Evolutionary conservation across 2,888 invertebrate species (phyloP), one percentile per base, ranked within the genome.

Genomic region (Phaonia tiefii): DNA sequence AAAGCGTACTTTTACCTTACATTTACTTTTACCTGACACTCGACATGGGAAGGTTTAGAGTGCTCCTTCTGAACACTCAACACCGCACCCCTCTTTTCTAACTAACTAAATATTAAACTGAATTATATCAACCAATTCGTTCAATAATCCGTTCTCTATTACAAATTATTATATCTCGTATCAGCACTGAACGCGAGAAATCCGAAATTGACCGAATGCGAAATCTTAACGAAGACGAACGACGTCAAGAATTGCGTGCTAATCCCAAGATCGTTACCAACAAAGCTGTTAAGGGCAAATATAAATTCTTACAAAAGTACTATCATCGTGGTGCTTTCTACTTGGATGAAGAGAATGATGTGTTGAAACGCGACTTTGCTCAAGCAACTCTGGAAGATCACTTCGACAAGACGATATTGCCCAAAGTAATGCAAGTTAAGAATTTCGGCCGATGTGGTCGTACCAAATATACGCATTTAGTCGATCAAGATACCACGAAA

Each of bases 371-470:
- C 86, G 98, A 99, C 89, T 98, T 98, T 91, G 97, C 98, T 0
- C 96, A 96, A 75, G 96, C 99, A 0, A 99, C 99, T 0, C 91
- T 99, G 86, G 99, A 99, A 87, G 99, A 99, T 93, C 98, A 99
- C 91, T 99, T 99, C 90, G 98, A 99, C 90, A 99, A 99, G 92
- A 98, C 99, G 31, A 96, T 99, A 84, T 91, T 99, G 82, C 99
- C 99, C 1, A 99, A 99, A 93, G 99, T 99, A 85, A 99, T 99
- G 99, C 99, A 99, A 94, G 99, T 99, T 54, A 99, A 99, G 92
- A 99, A 99, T 92, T 99, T 99, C 91, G 99, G 99, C 11, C 95
- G 99, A 1, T 99, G 99, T 67, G 99, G 99, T 4, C 94, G 99
- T 70, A 99, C 99, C 0, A 99, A 99, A 89, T 99, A 99, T 91